Base-by-base conservation (phyloP, 2,113 vertebrate species). In the Lophius piscatorius region DNA sequence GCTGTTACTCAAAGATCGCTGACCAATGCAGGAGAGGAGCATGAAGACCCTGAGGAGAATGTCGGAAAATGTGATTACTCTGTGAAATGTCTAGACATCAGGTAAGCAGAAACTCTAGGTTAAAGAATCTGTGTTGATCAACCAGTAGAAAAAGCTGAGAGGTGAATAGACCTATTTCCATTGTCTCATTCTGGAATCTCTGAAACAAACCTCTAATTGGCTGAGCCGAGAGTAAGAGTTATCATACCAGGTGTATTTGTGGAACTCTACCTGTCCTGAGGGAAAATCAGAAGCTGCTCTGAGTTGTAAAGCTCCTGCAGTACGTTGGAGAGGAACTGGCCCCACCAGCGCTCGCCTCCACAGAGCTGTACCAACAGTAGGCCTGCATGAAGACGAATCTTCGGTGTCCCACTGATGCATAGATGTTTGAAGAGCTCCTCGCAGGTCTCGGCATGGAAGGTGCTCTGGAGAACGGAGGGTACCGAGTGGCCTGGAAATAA, bases 241-340 rank as follows among this genome's bases (percentile, higher is more conserved):
- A 14, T 14, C 13, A 35, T 11, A 14, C 13, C 6, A 14, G 10
- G 29, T 5, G 1, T 17, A 8, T 28, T 1, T 9, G 6, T n/a
- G 4, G 6, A 12, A 6, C 85, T 16, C 13, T 56, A 98, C 96
- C 97, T 94, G 91, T 99, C 97, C 82, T 99, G 97, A 40, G 97
- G 97, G 70, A 99, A 99, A 85, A 99, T 97, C 57, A 99, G 95
- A 76, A 98, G 91, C 60, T 99, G 97, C 22, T 99, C 96, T 0
- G 97, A 99, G 88, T 99, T 99, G 89, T 99, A 99, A 13, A 99
- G 90, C 80, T 99, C 97, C 81, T 99, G 97, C 65, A 99, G 91
- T 1, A 99, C 97, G 0, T 99, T 99, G 31, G 97, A 98, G 36
- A 99, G 94, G 86, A 99, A 99, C 65, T 97, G 96, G 24, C 97